These are phyloP conservation scores for Haliclona indistincta DNA, from an alignment of 37 sponge, comb jelly and placozoan genomes.

Conservation along the genomic window DNA sequence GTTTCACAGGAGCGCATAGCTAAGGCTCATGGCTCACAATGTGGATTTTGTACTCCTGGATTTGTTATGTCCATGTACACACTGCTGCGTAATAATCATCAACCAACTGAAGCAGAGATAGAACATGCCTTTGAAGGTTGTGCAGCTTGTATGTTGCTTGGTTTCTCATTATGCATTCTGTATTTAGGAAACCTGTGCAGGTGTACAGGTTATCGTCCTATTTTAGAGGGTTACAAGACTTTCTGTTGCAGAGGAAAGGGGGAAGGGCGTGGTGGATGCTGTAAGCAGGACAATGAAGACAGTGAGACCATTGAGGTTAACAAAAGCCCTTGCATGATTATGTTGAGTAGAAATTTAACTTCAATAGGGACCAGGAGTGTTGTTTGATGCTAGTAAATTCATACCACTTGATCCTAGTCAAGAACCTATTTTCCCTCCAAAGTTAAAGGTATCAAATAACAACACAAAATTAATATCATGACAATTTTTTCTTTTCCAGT, in stretches of 20 bases:
- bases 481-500: not conserved
- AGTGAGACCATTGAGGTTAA: conserved; percentile 16
- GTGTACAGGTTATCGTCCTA: conserved; percentile 72
- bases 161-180: not conserved
- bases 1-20: conserved; percentile 60
- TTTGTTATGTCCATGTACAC: conserved; percentile 80
- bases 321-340: not conserved
- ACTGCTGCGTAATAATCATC: conserved; percentile 46
- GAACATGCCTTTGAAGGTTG: conserved; percentile 48
- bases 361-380: conserved; percentile 6
- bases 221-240: conserved; percentile 56
- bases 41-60: conserved; percentile 78
- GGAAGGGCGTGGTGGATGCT: conserved; percentile 1
- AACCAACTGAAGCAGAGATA: conserved; percentile 49
- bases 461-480: not conserved
- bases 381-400: conserved; percentile 34
- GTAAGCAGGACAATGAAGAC: conserved; percentile 12
- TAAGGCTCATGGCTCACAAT: conserved; percentile 58
- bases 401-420: conserved; percentile 51
- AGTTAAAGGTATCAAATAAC: conserved; percentile 40
- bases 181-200: conserved; percentile 56
- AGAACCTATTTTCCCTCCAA: conserved; percentile 70
- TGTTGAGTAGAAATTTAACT: not conserved
- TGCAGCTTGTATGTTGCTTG: not conserved
- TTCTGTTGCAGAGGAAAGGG: conserved; percentile 37